A percentile compares a stretch with the other conserved stretches of the same genome.
Evolutionary conservation across 2,797 vertebrate genomes (phyloP).

Genomic region (Melanotaenia boesemani): DNA sequence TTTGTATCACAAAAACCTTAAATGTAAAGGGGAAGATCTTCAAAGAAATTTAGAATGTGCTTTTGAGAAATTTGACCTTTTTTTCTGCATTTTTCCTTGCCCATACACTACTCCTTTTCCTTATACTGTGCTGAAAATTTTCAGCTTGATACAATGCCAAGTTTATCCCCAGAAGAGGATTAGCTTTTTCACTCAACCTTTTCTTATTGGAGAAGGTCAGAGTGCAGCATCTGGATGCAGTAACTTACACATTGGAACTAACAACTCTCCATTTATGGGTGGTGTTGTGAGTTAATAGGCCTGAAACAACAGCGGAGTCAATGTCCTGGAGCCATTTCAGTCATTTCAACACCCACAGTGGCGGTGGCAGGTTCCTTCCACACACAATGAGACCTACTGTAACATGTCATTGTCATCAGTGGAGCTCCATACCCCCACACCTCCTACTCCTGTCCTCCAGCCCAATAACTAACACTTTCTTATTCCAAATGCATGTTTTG

Average conservation of each 20-base stretch:
- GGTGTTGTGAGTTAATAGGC: constrained; percentile 26
- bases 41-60: constrained; percentile 5
- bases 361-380: constrained; percentile 20
- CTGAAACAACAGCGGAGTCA: constrained; percentile 25
- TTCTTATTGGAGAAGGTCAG: constrained; percentile 42
- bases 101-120: not conserved
- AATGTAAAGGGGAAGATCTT: constrained; percentile 24
- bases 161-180: constrained; percentile 43
- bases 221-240: constrained; percentile 31
- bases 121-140: constrained; percentile 19
- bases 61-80: constrained; percentile 8
- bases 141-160: constrained; percentile 25
- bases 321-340: constrained; percentile 19
- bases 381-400: constrained; percentile 22
- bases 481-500: constrained; percentile 28
- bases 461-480: constrained; percentile 45
- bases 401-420: constrained; percentile 51
- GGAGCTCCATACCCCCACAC: constrained; percentile 15
- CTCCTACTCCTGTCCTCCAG: not conserved
- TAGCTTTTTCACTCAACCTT: constrained; percentile 8
- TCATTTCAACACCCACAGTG: constrained; percentile 27
- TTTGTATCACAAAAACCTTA: constrained; percentile 7
- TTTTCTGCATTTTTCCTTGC: not conserved
- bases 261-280: constrained; percentile 11
- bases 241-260: constrained; percentile 31